phyloP scores from a whole-genome alignment of 1,140 invertebrate species.

The Cephus cinctus region DNA sequence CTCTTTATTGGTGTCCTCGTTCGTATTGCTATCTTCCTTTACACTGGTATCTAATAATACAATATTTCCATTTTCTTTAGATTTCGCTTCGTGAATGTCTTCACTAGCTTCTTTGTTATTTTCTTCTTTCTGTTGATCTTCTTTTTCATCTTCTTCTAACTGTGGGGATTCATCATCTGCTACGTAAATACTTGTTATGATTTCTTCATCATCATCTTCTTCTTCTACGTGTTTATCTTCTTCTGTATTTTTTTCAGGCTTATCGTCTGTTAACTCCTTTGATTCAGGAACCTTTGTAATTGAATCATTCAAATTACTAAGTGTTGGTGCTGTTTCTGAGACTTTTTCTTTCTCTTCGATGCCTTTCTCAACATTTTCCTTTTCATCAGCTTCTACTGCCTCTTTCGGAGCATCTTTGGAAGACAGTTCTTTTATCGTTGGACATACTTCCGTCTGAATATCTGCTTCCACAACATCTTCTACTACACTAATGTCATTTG shows the following conservation, averaged over 20 bases:
- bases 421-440: too few species aligned
- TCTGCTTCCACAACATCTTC: too few species aligned
- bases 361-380: not conserved
- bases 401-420: too few species aligned
- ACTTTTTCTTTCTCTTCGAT: constrained; percentile 4
- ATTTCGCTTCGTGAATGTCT: too few species aligned
- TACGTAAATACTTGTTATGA: constrained; percentile 2
- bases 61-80: too few species aligned
- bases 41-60: too few species aligned
- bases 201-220: not conserved
- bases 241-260: not conserved
- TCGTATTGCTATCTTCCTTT: too few species aligned
- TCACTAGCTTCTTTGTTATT: not conserved
- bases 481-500: too few species aligned
- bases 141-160: not conserved
- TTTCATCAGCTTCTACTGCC: not conserved
- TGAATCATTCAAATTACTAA: too few species aligned
- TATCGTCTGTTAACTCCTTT: not conserved
- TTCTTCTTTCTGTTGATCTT: not conserved
- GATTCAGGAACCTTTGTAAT: too few species aligned
- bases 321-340: too few species aligned
- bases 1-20: not conserved
- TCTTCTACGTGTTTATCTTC: constrained; percentile 7
- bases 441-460: too few species aligned
- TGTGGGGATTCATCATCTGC: constrained; percentile 8